These are phyloP conservation scores for Turnix velox DNA, from an alignment of 2,113 vertebrate genomes.

Conservation along the genomic window DNA sequence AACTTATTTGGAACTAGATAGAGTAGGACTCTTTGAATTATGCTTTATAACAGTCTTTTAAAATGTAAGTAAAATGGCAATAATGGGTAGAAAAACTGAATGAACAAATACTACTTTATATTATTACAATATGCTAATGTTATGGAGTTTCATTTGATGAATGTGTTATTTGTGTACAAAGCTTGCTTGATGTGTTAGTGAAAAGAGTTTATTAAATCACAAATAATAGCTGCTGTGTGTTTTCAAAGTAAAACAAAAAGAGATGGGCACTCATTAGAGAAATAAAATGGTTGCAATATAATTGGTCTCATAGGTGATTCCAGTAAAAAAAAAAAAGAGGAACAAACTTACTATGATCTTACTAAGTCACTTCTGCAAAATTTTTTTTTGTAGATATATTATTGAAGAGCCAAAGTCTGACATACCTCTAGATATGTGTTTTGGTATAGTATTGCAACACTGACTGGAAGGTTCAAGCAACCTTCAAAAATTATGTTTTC, in stretches of 20 bases:
- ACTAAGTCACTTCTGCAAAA: background rate
- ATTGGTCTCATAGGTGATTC: background rate
- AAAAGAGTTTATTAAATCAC: background rate
- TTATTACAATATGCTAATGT: background rate
- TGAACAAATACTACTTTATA: background rate
- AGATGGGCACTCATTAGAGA: background rate
- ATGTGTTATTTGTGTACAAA: background rate
- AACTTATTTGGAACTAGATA: background rate
- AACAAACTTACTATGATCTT: background rate
- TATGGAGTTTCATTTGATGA: fast-evolving
- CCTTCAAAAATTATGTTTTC: background rate
- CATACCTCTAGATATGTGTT: background rate
- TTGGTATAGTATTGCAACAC: background rate
- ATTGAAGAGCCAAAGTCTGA: background rate
- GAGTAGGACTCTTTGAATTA: background rate
- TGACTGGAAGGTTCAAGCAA: background rate
- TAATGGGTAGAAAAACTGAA: background rate
- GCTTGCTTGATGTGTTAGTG: background rate
- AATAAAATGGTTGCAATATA: background rate
- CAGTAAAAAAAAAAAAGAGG: background rate
- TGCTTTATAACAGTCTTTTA: background rate
- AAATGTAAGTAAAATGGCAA: background rate
- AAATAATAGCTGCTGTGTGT: background rate
- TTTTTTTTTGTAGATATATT: background rate
- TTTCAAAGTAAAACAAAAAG: background rate